Conservation (phyloP, 2,113 vertebrate genomes). For the Regulus satrapa region DNA sequence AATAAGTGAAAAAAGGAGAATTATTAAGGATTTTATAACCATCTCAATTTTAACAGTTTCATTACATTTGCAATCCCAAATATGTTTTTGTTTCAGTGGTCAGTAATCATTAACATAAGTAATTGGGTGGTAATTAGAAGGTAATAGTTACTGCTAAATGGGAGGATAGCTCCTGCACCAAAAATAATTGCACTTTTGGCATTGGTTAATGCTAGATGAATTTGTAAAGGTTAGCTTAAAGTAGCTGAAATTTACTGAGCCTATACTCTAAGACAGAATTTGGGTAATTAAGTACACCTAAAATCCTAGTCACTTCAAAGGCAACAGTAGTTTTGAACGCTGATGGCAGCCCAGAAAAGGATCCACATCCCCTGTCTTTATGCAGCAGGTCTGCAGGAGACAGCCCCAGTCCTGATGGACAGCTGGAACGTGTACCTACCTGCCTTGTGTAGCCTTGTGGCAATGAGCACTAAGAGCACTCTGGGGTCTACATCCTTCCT, state of each 20-base stretch:
- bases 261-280: neutral
- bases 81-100: neutral
- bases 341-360: neutral
- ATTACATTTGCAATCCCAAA: neutral
- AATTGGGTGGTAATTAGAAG: neutral
- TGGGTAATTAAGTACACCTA: fast-evolving
- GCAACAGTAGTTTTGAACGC: neutral
- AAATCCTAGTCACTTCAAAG: neutral
- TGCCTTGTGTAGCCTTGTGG: neutral
- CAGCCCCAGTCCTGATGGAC: fast-evolving
- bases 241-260: neutral
- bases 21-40: neutral
- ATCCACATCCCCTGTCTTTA: neutral
- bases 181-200: neutral
- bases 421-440: neutral
- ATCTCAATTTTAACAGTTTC: neutral
- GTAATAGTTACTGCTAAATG: neutral
- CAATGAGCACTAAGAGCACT: neutral
- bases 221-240: neutral
- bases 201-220: neutral
- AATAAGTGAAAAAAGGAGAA: neutral
- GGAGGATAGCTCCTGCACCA: neutral
- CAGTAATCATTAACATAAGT: neutral
- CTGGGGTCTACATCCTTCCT: neutral
- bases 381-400: neutral